Conservation (phyloP, 2,888 invertebrate genomes). For the Gasteruption jaculator region DNA sequence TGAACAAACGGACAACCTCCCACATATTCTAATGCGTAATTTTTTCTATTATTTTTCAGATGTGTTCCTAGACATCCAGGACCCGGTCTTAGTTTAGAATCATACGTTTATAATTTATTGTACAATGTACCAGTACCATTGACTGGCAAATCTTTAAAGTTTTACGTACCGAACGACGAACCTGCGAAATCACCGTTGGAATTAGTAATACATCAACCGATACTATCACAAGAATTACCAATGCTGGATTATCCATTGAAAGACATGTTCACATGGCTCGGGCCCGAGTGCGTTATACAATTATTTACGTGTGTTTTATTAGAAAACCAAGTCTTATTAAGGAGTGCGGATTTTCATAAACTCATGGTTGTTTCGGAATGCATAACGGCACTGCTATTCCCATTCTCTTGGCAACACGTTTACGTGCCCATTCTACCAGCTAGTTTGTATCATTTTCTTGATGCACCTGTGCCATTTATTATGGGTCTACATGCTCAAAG, state of each 20-base stretch:
- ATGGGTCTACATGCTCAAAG: slow-evolving; percentile 74
- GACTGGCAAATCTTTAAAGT: slow-evolving; percentile 76
- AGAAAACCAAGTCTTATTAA: slow-evolving; percentile 93
- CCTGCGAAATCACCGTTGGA: slow-evolving; percentile 47
- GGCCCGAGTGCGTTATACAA: slow-evolving; percentile 88
- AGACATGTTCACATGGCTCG: slow-evolving; percentile 82
- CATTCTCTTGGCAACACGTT: slow-evolving; percentile 97
- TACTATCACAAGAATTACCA: slow-evolving; percentile 79
- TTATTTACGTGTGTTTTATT: slow-evolving; percentile 91
- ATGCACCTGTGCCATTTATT: slow-evolving; percentile 98
- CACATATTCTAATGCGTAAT: slow-evolving; percentile 7
- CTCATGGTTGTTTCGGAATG: slow-evolving; percentile 97
- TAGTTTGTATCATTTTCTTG: slow-evolving; percentile 90
- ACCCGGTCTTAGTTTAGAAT: slow-evolving; percentile 79
- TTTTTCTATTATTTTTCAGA: too few relatives aligned
- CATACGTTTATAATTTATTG: slow-evolving; percentile 91
- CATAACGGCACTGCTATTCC: slow-evolving; percentile 82
- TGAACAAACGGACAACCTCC: not conserved
- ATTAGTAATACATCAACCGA: slow-evolving; percentile 72
- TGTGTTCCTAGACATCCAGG: slow-evolving; percentile 76
- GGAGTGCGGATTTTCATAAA: slow-evolving; percentile 91
- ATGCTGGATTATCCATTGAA: slow-evolving; percentile 90
- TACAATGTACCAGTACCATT: slow-evolving; percentile 91
- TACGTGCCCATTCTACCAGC: slow-evolving; percentile 98
- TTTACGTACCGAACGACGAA: slow-evolving; percentile 47